A percentile compares a stretch with the other conserved stretches of the same genome.
phyloP scores from a whole-genome alignment of 2,888 invertebrate genomes.

The Meteorus colon region DNA sequence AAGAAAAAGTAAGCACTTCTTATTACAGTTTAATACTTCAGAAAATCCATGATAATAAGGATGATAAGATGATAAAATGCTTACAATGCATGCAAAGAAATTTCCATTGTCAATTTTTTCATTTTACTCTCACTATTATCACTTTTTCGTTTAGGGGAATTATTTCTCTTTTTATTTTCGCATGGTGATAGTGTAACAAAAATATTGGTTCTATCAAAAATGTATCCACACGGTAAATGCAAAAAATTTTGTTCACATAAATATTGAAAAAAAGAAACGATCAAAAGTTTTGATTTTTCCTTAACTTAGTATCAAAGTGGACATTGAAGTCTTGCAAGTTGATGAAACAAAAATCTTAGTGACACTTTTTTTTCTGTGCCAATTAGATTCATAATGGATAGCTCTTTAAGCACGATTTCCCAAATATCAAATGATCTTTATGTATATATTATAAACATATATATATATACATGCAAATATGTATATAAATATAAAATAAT shows the following conservation, averaged over 20 bases:
- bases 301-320: neutral
- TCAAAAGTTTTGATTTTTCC: slow-evolving; percentile 20
- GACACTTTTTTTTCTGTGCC: neutral
- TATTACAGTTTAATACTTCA: slow-evolving; percentile 33
- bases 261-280: slow-evolving; percentile 8
- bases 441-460: slow-evolving; percentile 5
- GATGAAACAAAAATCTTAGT: neutral
- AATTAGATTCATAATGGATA: neutral
- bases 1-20: slow-evolving; percentile 85
- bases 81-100: slow-evolving; percentile 24
- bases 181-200: slow-evolving; percentile 38
- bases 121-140: slow-evolving; percentile 9
- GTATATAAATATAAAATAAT: neutral
- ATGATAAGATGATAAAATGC: slow-evolving; percentile 25
- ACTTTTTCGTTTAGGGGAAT: neutral
- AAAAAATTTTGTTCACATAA: neutral
- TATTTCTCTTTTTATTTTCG: slow-evolving; percentile 30
- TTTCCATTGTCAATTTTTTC: slow-evolving; percentile 24
- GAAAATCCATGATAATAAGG: slow-evolving; percentile 41
- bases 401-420: slow-evolving; percentile 13
- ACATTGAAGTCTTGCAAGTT: neutral
- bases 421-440: slow-evolving; percentile 19
- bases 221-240: slow-evolving; percentile 65
- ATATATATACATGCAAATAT: neutral
- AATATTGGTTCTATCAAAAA: slow-evolving; percentile 53